phyloP scores from a whole-genome alignment of 2,797 vertebrate species.

The Parauchenoglanis punctatus region DNA sequence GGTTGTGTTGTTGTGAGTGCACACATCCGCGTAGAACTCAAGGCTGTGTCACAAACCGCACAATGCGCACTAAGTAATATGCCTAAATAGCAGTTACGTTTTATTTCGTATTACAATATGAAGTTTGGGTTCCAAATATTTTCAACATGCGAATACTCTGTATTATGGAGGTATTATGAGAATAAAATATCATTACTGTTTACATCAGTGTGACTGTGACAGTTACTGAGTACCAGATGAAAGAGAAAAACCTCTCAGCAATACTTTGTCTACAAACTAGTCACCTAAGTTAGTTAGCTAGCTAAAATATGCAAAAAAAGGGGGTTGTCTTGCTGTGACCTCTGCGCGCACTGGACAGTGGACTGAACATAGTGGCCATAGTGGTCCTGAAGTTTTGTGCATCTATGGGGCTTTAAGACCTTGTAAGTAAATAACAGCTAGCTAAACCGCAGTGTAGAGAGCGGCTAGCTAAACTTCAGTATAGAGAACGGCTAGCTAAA shows the following conservation, averaged over 20 bases:
- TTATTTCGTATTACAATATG: not conserved
- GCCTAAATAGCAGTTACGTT: not conserved
- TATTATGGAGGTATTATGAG: not conserved
- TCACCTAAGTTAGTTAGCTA: not conserved
- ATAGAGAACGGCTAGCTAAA: not conserved
- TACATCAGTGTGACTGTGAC: not conserved
- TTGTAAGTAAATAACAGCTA: not conserved
- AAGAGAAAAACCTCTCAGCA: not conserved
- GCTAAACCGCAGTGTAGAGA: not conserved
- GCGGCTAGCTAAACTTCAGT: not conserved
- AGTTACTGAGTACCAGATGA: not conserved
- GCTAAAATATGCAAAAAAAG: not conserved
- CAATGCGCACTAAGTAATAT: not conserved
- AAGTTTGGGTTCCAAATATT: not conserved
- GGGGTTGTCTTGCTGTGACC: not conserved
- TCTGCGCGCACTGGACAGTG: no score
- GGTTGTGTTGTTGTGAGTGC: not conserved
- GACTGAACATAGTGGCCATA: not conserved
- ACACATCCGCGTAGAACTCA: not conserved
- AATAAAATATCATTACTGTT: not conserved
- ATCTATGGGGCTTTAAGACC: not conserved
- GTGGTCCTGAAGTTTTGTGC: not conserved
- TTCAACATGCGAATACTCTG: not conserved
- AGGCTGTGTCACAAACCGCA: not conserved
- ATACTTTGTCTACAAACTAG: not conserved